Percentiles rank a stretch among this genome's conserved stretches.
phyloP scores from a whole-genome alignment of 2,113 vertebrate species.

The Urocolius indicus region DNA sequence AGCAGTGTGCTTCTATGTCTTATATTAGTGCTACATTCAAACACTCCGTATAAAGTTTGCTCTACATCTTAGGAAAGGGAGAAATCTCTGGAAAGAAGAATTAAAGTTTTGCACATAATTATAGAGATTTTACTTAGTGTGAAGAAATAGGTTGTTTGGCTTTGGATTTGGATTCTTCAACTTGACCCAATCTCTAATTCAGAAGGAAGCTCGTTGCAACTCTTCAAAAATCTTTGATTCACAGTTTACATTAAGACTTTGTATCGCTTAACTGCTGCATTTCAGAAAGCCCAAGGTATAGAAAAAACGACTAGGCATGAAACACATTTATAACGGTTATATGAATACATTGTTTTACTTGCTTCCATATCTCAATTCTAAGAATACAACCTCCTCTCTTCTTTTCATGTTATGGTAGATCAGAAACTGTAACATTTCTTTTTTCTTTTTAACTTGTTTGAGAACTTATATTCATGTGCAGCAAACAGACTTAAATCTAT shows the following conservation, averaged over 20 bases:
- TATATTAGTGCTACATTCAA: background rate
- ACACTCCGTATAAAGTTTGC: background rate
- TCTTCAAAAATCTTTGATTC: background rate
- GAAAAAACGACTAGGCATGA: background rate
- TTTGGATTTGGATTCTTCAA: background rate
- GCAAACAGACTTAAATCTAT: background rate
- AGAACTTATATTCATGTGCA: background rate
- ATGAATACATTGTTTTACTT: background rate
- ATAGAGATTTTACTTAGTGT: background rate
- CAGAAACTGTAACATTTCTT: background rate
- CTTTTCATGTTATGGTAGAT: background rate
- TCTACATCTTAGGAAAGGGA: background rate
- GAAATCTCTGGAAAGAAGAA: background rate
- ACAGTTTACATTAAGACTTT: background rate
- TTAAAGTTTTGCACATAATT: background rate
- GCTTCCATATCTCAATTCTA: background rate
- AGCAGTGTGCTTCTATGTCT: background rate
- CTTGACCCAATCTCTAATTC: background rate
- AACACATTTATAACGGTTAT: background rate
- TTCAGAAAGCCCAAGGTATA: background rate
- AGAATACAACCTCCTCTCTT: background rate
- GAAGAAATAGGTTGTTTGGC: background rate
- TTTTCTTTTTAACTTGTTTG: background rate
- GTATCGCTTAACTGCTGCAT: background rate
- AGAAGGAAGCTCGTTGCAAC: background rate